phyloP scores from a whole-genome alignment of 2,888 invertebrate genomes.

The Ypsolopha scabrella region DNA sequence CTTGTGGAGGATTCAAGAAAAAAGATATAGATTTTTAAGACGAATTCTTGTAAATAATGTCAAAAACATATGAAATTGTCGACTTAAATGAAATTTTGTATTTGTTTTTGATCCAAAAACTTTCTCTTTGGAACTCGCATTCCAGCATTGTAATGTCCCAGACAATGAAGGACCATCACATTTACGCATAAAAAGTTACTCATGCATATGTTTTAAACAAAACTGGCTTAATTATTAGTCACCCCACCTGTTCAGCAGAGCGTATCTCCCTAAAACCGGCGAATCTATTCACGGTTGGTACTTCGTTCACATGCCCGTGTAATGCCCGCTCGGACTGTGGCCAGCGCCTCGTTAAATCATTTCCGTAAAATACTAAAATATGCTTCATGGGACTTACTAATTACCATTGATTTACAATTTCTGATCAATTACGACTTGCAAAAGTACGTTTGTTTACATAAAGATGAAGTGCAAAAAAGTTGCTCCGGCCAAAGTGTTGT shows the following conservation, averaged over 20 bases:
- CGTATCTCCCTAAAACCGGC: constrained; percentile 68
- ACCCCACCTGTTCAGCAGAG: constrained; percentile 67
- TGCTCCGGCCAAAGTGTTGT: constrained; percentile 73
- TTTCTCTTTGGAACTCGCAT: neutral
- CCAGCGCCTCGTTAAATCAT: constrained; percentile 7
- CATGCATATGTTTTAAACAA: constrained; percentile 56
- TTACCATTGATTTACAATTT: no score
- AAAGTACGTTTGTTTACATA: constrained; percentile 6
- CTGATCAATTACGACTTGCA: no score
- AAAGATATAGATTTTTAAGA: constrained; percentile 74
- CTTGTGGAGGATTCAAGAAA: constrained; percentile 71
- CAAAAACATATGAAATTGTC: no score
- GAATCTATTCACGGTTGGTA: constrained; percentile 56
- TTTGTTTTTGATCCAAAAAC: neutral
- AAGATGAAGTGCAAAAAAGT: constrained; percentile 47
- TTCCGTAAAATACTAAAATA: constrained; percentile 5
- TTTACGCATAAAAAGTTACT: constrained; percentile 28
- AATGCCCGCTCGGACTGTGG: constrained; percentile 24
- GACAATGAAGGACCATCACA: neutral
- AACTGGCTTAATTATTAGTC: constrained; percentile 68
- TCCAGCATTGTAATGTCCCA: neutral
- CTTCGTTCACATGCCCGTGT: constrained; percentile 43
- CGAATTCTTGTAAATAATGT: neutral
- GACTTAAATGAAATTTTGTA: neutral
- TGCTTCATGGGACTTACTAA: no score